Evolutionary conservation across 1,140 invertebrate species (phyloP), one percentile per base, ranked within the genome.

Genomic region (Anastrepha obliqua): DNA sequence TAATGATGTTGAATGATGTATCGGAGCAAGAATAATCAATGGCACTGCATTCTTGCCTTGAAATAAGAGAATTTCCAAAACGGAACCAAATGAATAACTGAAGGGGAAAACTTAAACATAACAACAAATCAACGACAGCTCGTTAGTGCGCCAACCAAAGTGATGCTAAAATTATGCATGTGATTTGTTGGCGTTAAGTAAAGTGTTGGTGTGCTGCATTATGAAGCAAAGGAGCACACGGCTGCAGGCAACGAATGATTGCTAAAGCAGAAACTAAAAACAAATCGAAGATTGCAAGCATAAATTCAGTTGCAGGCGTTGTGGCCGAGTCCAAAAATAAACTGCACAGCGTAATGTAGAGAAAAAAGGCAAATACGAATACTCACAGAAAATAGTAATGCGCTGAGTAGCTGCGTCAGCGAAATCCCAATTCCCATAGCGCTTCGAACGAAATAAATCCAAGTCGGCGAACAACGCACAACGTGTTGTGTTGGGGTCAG

Each of bases 141-240:
- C 74, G 74, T 51, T 81, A 81, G 47, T 29, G 1, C 29, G 29
- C 20, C 51, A 4, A 29, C 15, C n/a, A 42, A 55, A 81, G 9
- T 81, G 47, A 81, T 2, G 74, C 47, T 58, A 81, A 81, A 81
- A 55, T 81, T 81, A n/a, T 17, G 17, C 20, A 20, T 11, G 74
- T 42, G 74, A 81, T 81, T 81, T 81, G 74, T 55, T 81, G 74
- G 74, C 74, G 74, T 55, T 81, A 81, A 81, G 11, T 81, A 42
- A 47, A 81, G 42, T 47, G 47, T 17, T 51, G 47, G 17, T 51
- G 74, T 29, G 20, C 74, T 74, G 15, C 74, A 81, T 55, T 29
- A 81, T 81, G 74, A 47, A 51, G n/a, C n/a, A 17, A 42, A 2
- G n/a, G 47, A 81, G n/a, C 47, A 20, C 11, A 62, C 60, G n/a